Evolutionary conservation across 2,888 invertebrate species (phyloP), one percentile per base, ranked within the genome.

Genomic region (Ischnus inquisitorius): DNA sequence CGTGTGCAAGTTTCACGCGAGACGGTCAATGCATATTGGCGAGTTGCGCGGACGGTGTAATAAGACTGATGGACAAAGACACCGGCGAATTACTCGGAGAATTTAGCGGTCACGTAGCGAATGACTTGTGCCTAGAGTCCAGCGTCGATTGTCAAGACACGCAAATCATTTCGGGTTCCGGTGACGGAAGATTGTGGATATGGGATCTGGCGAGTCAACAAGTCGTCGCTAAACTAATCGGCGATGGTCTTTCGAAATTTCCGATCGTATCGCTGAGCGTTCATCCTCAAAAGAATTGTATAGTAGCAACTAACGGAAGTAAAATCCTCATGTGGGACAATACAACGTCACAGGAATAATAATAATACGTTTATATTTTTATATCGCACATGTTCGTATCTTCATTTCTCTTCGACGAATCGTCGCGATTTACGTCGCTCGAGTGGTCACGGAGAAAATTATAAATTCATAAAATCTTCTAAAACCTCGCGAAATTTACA

Each of bases 21-120:
- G 99, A 99, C 93, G 97, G 97, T 0, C 99, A 99, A 91, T 99
- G 99, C 91, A 95, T 97, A 83, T 94, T 99, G 19, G 95, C 96
- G 0, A 97, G 98, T 88, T 97, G 98, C 88, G 95, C 97, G 5
- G 98, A 99, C 93, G 97, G 96, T 88, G 95, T 96, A 0, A 94
- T 99, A 0, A 96, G 97, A 90, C 94, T 99, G 69, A 95, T 99
- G 88, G 99, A 99, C 92, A 99, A 98, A 94, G 96, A 96, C 82
- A 96, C 96, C 6, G 98, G 98, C 10, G 96, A 97, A 90, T 92
- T 97, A 83, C 94, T 97, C 0, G 95, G 96, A 22, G 96, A 97
- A 78, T 99, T 97, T 91, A 95, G 94, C 22, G 99, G 99, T 0
- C 98, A 99, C 91, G 95, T 95, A 85, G 96, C 97, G 69, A 96